Conservation (phyloP, 2,888 invertebrate species). For the Trachelus iudaicus region DNA sequence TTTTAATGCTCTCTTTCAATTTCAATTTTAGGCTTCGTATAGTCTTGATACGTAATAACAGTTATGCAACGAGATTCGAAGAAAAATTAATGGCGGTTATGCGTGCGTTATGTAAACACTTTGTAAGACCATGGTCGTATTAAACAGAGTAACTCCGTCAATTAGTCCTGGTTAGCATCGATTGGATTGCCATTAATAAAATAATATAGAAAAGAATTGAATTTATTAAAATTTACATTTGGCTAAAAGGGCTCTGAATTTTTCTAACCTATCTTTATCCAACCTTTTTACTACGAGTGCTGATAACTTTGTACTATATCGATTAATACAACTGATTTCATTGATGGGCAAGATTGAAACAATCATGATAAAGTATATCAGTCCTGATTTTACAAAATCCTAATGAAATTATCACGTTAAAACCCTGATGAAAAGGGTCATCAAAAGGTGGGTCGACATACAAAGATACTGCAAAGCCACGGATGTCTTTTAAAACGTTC, state of each 20-base stretch:
- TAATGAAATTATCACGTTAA: no score
- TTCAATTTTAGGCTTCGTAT: not conserved
- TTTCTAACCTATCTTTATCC: not conserved
- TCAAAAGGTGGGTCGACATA: not conserved
- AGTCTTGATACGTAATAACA: not conserved
- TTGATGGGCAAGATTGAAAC: not conserved
- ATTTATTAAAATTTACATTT: not conserved
- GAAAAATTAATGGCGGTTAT: not conserved
- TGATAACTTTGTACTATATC: not conserved
- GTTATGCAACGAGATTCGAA: not conserved
- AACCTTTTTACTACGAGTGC: not conserved
- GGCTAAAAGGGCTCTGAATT: not conserved
- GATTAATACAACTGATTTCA: not conserved
- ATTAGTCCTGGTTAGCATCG: not conserved
- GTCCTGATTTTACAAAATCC: not conserved
- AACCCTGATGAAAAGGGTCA: not conserved
- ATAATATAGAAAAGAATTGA: not conserved
- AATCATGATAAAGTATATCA: not conserved
- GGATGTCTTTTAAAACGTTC: not conserved
- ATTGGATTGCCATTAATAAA: not conserved
- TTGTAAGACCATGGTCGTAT: not conserved
- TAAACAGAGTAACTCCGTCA: not conserved
- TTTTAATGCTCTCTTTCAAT: not conserved
- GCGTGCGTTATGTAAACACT: not conserved
- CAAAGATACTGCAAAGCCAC: not conserved